Conservation (phyloP, 2,797 vertebrate genomes). For the Aulostomus chinensis region DNA sequence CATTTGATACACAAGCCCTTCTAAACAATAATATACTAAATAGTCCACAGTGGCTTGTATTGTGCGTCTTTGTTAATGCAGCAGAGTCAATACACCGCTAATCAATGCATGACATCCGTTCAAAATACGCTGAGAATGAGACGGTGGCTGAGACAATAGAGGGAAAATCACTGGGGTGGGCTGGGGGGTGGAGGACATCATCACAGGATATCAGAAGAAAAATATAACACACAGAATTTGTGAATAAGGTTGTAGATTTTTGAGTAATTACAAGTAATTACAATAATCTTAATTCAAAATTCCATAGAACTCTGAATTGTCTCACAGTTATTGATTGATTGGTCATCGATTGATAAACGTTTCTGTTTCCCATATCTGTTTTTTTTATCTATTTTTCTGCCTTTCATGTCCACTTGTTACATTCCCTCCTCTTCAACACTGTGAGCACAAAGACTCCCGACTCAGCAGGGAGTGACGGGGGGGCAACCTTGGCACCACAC, state of each 20-base stretch:
- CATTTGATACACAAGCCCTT: constrained; percentile 50
- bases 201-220: too few relatives aligned
- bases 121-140: constrained; percentile 22
- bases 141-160: constrained; percentile 20
- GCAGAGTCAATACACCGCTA: constrained; percentile 32
- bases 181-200: background rate
- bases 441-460: constrained; percentile 40
- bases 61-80: constrained; percentile 36
- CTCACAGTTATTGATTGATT: background rate
- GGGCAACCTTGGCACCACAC: constrained; percentile 57
- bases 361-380: too few relatives aligned
- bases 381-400: background rate
- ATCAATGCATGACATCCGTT: constrained; percentile 50
- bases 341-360: background rate
- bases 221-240: too few relatives aligned
- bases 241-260: too few relatives aligned
- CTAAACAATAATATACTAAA: constrained; percentile 65
- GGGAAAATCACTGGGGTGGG: constrained; percentile 3
- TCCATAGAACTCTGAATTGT: too few relatives aligned
- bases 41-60: constrained; percentile 35
- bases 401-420: background rate
- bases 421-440: constrained; percentile 25
- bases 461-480: constrained; percentile 46
- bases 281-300: background rate
- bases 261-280: too few relatives aligned